Conservation (phyloP, 2,113 vertebrate genomes). For the Corydoras maculifer region DNA sequence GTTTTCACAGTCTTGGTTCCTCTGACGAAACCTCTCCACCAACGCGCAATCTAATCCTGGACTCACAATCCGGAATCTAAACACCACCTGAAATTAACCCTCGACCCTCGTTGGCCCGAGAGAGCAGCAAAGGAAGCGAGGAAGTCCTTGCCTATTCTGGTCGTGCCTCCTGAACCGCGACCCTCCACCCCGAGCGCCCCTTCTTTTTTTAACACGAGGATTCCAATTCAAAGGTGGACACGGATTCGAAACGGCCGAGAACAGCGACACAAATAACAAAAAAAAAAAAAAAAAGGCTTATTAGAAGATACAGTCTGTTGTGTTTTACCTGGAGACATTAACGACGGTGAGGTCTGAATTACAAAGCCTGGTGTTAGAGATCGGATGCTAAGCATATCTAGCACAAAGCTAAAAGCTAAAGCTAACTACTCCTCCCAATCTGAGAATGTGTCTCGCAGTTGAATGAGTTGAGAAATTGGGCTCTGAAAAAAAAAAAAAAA, state of each 20-base stretch:
- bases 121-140: constrained; percentile 29
- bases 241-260: too few relatives aligned
- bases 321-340: constrained; percentile 28
- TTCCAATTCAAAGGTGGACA: too few relatives aligned
- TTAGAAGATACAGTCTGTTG: too few relatives aligned
- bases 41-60: constrained; percentile 70
- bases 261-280: too few relatives aligned
- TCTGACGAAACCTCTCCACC: constrained; percentile 80
- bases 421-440: constrained; percentile 9
- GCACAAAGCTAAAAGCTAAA: constrained; percentile 8
- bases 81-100: too few relatives aligned
- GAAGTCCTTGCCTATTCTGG: background rate
- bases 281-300: too few relatives aligned
- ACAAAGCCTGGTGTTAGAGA: constrained; percentile 24
- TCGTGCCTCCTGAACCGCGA: too few relatives aligned
- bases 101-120: background rate
- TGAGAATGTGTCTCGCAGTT: constrained; percentile 8
- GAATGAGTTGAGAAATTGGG: background rate
- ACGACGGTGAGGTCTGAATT: constrained; percentile 42
- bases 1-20: constrained; percentile 84
- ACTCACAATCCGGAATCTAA: constrained; percentile 63
- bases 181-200: too few relatives aligned
- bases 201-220: too few relatives aligned
- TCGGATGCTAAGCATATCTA: constrained; percentile 28
- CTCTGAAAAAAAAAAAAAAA: too few relatives aligned